Base-by-base conservation (phyloP, 2,797 vertebrate genomes). In the Phaenicophaeus curvirostris region DNA sequence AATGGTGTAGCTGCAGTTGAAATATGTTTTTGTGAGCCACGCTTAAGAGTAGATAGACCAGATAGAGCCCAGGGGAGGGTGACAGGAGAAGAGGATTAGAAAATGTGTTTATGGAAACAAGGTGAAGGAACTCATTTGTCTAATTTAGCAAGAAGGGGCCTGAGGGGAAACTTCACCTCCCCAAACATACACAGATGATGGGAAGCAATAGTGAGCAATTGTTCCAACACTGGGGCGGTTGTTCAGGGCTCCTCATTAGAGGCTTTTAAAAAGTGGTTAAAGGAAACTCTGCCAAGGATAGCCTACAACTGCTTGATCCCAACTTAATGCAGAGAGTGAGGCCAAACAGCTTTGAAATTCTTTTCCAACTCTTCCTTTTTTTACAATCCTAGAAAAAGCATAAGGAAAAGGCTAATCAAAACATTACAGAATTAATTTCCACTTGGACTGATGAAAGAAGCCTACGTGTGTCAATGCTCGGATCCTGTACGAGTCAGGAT, bases 31-130 rank as follows among this genome's bases (percentile, higher is more conserved):
- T 46, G 54, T 44, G 71, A 78, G 12, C 33, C 0, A 0, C 24
- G n/a, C 33, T 83, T 89, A 71, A 82, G 72, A 80, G 48, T n/a
- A 91, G 79, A 71, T 25, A 85, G 75, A 71, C 50, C 3, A 2
- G 68, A 68, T 41, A 84, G 76, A 95, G 14, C 80, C 62, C 58
- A 81, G 86, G 86, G 88, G 69, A 90, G 46, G 42, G n/a, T 39
- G 88, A 63, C 48, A 91, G 87, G 91, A 93, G 94, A 94, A 94
- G 53, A 94, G 46, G 58, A 87, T 96, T 91, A 91, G 68, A 71
- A 91, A 92, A 89, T 0, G 0, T 58, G 37, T 79, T 93, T 91
- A 46, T 71, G 69, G 81, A 94, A 95, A 92, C 58, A 88, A 91
- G 65, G 87, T 81, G 55, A 92, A 96, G 58, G 79, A 87, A 87